phyloP scores from a whole-genome alignment of 2,113 vertebrate species.

The Odocoileus virginianus region DNA sequence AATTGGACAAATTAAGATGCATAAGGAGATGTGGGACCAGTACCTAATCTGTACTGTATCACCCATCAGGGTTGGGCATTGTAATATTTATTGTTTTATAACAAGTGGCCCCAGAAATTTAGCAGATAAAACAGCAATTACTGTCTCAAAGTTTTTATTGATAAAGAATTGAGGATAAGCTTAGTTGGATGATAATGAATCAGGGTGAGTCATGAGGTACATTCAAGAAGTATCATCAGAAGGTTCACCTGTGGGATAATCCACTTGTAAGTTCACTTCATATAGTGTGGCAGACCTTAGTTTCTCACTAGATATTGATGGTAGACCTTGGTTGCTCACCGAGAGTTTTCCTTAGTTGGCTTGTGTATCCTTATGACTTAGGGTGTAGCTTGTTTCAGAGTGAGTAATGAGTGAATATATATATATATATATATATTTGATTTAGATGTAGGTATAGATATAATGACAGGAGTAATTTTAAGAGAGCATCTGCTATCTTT shows the following conservation, averaged over 20 bases:
- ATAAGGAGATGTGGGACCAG: neutral
- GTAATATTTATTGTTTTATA: neutral
- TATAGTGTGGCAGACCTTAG: fast-evolving
- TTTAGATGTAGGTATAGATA: neutral
- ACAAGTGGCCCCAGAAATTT: neutral
- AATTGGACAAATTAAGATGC: neutral
- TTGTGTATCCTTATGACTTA: fast-evolving
- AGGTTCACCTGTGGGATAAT: neutral
- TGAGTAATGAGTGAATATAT: neutral
- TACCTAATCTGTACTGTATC: neutral
- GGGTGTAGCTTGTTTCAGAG: neutral
- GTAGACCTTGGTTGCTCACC: neutral
- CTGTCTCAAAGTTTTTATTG: neutral
- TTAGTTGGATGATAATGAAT: neutral
- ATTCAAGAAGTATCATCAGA: neutral
- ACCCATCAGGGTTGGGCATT: neutral
- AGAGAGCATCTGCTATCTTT: neutral
- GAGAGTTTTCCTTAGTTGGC: neutral
- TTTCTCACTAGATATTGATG: neutral
- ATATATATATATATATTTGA: neutral
- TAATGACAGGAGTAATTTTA: neutral
- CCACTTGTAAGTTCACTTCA: neutral
- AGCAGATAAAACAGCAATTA: neutral
- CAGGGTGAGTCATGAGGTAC: neutral
- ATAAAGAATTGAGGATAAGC: neutral